Evolutionary conservation across 1,140 invertebrate genomes (phyloP), one percentile per base, ranked within the genome.

Genomic region (Papilio aristodemus): DNA sequence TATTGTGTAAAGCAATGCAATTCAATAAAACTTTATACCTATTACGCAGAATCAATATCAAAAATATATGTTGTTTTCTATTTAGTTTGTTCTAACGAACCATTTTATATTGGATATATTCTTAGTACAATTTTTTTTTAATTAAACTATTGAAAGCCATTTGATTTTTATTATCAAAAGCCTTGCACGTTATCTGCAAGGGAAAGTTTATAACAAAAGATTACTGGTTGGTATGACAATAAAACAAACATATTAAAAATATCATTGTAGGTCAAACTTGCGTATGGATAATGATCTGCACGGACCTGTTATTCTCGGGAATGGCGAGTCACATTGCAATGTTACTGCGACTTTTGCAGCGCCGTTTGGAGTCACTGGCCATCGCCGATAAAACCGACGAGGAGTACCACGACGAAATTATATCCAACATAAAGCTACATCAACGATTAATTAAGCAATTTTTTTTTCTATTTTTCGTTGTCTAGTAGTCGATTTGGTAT

Each of bases 321-420:
- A 85, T 91, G 85, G 85, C 88, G 5, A 89, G 86, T 66, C 87
- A 91, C 73, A 89, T 91, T 63, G 77, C 79, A 9, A 66, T 91
- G 17, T 63, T 91, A 43, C 71, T 91, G 41, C 72, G 77, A 14
- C 75, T 90, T n/a, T 72, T 91, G 14, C 81, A 90, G 60, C 75
- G 76, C 10, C 77, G 85, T 1, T 67, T 91, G 5, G 77, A 84
- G 46, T 74, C 68, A 5, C 60, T 90, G 2, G 87, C 74, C 0
- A 62, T 66, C 7, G 60, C 39, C 2, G 64, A 77, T 3, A 74
- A 80, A 72, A 76, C 73, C 6, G 78, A 86, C 25, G 77, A 83
- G 0, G 83, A 87, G 50, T 64, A 86, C 38, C 89, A 85, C 66
- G 54, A 83, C 37, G 83, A 91, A 39, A 82, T 90, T 36, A 37